Evolutionary conservation across 1,140 invertebrate species (phyloP), one percentile per base, ranked within the genome.

Genomic region (Drosophila paulistorum): DNA sequence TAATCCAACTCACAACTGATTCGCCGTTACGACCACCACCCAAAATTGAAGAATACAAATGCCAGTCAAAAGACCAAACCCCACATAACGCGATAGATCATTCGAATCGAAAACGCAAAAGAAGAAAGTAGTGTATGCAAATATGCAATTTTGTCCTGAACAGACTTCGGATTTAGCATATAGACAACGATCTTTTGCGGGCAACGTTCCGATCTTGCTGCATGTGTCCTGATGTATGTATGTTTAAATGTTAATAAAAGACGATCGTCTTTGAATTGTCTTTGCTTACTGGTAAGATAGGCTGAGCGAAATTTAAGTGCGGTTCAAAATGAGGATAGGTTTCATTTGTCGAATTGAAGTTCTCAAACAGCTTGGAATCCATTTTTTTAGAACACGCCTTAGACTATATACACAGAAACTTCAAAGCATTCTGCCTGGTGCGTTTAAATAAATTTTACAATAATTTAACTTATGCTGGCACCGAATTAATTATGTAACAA

Each of bases 391-490:
- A 58, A 17, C 5, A 1, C 30, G 9, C 2, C 14, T 55, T 5
- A 30, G 14, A 1, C 45, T 14, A 2, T 10, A 20, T 9, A 48
- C 45, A 20, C 45, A 20, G 14, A 48, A 48, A 14, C 14, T 48
- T 9, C 45, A 48, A 17, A 17, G 45, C 45, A 48, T 17, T 48
- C 14, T 17, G 37, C 0, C 37, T 39, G 10, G 3, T 39, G 11
- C 0, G 3, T 39, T 39, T 39, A 39, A 13, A 39, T 39, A 13
- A 4, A 7, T 48, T 7, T 14, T 0, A 61, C 45, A 23, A 58
- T 72, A 68, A 69, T 69, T 72, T 58, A 71, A 77, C 65, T 37
- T 51, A 70, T 74, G 65, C 65, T 74, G 67, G 59, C 64, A 63
- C 58, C 65, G 33, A 69, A 80, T 75, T 65, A 68, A 65, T 62